Conservation (phyloP, 2,888 invertebrate genomes). For the Aelia acuminata region DNA sequence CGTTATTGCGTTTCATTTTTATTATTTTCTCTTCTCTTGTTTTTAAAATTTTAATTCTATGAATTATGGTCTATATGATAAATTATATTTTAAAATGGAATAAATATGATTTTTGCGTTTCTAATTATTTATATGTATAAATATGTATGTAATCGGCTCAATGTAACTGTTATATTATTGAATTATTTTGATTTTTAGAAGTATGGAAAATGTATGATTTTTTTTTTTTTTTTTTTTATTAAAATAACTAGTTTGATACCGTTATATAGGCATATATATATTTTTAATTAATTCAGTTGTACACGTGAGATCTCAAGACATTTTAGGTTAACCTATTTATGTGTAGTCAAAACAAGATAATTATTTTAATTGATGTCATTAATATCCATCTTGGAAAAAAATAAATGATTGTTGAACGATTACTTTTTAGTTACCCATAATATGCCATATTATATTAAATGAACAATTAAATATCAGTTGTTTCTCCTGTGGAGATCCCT, state of each 20-base stretch:
- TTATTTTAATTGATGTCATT: constrained; percentile 33
- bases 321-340: constrained; percentile 37
- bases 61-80: background rate
- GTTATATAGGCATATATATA: background rate
- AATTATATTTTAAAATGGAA: background rate
- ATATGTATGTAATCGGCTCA: constrained; percentile 19
- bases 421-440: background rate
- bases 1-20: background rate
- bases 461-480: background rate
- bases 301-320: constrained; percentile 35
- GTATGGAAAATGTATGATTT: constrained; percentile 1
- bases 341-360: constrained; percentile 23
- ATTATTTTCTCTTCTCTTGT: background rate
- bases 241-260: background rate
- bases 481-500: background rate
- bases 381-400: constrained; percentile 26
- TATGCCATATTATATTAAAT: background rate
- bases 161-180: background rate
- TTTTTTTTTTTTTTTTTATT: background rate
- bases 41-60: background rate
- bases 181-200: background rate
- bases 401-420: constrained; percentile 36
- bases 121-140: background rate
- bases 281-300: constrained; percentile 30
- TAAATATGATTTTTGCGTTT: background rate